These are phyloP conservation scores for Platyscapa corneri DNA, from an alignment of 1,140 invertebrate genomes.

Conservation along the genomic window DNA sequence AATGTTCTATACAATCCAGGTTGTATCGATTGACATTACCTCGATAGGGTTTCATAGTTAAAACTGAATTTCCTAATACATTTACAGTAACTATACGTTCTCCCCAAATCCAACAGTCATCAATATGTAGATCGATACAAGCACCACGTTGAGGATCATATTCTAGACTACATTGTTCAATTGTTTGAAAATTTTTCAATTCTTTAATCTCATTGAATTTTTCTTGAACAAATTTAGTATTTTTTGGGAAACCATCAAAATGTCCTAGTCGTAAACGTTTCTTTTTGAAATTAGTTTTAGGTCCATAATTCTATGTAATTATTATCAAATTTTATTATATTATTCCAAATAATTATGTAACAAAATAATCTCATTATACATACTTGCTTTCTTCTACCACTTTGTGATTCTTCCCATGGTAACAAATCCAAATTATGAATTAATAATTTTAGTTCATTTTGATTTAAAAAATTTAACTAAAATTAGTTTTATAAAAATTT, in stretches of 20 bases:
- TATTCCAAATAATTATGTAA: neutral
- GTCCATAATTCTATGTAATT: constrained; percentile 90
- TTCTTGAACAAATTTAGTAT: constrained; percentile 87
- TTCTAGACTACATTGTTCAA: constrained; percentile 97
- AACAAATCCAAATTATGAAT: constrained; percentile 84
- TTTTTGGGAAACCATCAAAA: constrained; percentile 92
- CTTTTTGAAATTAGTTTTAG: constrained; percentile 99
- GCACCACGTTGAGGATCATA: constrained; percentile 91
- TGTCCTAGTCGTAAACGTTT: constrained; percentile 85
- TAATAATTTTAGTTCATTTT: constrained; percentile 82
- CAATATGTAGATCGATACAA: constrained; percentile 97
- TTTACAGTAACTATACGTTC: constrained; percentile 97
- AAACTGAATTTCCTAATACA: constrained; percentile 85
- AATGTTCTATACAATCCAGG: constrained; percentile 75
- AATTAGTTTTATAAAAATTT: constrained; percentile 36
- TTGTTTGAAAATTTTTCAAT: constrained; percentile 86
- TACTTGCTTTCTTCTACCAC: constrained; percentile 94
- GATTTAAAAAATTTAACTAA: constrained; percentile 83
- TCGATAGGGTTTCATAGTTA: constrained; percentile 85
- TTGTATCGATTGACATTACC: constrained; percentile 82
- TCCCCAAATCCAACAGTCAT: constrained; percentile 99
- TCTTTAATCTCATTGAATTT: constrained; percentile 81
- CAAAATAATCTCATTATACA: neutral
- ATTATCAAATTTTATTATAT: neutral
- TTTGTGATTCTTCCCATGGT: constrained; percentile 94